Evolutionary conservation across 1,140 invertebrate genomes (phyloP).

Genomic region (Drosophila orena): DNA sequence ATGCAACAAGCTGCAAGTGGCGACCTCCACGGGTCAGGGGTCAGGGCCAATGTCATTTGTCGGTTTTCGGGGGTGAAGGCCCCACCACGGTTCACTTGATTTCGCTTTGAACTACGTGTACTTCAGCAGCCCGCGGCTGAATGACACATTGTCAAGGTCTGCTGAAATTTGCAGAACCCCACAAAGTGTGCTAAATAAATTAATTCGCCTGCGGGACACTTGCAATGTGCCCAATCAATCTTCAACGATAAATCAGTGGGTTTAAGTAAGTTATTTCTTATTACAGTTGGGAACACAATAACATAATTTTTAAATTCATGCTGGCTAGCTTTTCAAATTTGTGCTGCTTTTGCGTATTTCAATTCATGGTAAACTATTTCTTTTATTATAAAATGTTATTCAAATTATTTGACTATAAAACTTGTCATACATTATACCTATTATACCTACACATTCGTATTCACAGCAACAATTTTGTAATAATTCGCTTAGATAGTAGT

Average conservation of each 20-base stretch:
- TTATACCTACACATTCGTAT: too few species aligned
- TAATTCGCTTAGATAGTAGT: too few species aligned
- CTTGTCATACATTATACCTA: too few species aligned
- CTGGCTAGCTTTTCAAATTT: too few species aligned
- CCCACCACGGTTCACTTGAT: conserved; percentile 10
- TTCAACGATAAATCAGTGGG: background rate
- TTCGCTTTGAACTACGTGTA: conserved; percentile 6
- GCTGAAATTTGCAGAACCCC: background rate
- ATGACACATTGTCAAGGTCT: conserved; percentile 9
- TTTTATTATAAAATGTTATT: too few species aligned
- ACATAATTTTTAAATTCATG: too few species aligned
- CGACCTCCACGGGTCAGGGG: conserved; percentile 55
- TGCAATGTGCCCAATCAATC: conserved; percentile 6
- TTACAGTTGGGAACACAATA: background rate
- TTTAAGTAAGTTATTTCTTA: conserved; percentile 3
- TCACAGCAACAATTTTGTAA: too few species aligned
- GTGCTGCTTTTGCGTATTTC: too few species aligned
- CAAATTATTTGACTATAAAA: too few species aligned
- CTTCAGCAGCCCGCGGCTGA: background rate
- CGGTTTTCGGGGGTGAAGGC: conserved; percentile 22
- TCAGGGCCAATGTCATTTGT: conserved; percentile 61
- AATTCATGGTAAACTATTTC: too few species aligned
- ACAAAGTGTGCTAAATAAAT: conserved; percentile 6
- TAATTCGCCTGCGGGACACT: conserved; percentile 1
- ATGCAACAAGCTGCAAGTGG: conserved; percentile 66